Conservation (phyloP, 2,888 invertebrate species). For the Sturmia bella region DNA sequence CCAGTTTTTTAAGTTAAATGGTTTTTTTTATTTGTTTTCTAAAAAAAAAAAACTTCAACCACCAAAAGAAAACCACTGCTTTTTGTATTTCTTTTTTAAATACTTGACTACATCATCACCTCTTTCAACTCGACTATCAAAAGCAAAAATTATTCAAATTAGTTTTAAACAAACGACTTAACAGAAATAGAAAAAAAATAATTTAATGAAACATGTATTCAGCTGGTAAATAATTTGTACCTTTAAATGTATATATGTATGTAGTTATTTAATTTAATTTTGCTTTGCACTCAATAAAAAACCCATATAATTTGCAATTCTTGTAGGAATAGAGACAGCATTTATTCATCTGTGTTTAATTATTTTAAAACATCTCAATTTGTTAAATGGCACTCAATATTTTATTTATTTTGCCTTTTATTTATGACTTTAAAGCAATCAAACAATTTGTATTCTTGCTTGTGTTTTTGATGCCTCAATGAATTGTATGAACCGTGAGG, state of each 20-base stretch:
- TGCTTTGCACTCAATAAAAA: conserved; percentile 23
- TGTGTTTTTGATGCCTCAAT: conserved; percentile 1
- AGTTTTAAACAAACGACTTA: conserved; percentile 50
- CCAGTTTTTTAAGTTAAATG: conserved; percentile 48
- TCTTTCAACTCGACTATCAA: conserved; percentile 25
- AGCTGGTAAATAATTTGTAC: conserved; percentile 77
- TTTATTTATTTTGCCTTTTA: conserved; percentile 15
- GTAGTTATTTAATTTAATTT: conserved; percentile 15
- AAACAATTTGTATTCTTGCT: neutral
- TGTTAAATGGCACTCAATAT: conserved; percentile 27
- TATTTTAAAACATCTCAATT: conserved; percentile 35
- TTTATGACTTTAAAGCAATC: conserved; percentile 37
- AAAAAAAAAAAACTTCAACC: conserved; percentile 37
- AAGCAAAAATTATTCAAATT: conserved; percentile 26
- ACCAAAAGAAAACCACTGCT: conserved; percentile 52
- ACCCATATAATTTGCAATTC: neutral
- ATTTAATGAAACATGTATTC: conserved; percentile 75
- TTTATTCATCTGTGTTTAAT: conserved; percentile 22
- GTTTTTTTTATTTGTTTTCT: conserved; percentile 35
- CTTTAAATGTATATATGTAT: conserved; percentile 22
- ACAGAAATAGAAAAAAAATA: conserved; percentile 22
- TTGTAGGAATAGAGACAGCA: conserved; percentile 18
- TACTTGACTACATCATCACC: conserved; percentile 61
- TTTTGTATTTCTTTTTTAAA: conserved; percentile 40
- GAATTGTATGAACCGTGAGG: neutral